These are phyloP conservation scores for Phengaris arion DNA, from an alignment of 2,888 invertebrate genomes.

Conservation along the genomic window DNA sequence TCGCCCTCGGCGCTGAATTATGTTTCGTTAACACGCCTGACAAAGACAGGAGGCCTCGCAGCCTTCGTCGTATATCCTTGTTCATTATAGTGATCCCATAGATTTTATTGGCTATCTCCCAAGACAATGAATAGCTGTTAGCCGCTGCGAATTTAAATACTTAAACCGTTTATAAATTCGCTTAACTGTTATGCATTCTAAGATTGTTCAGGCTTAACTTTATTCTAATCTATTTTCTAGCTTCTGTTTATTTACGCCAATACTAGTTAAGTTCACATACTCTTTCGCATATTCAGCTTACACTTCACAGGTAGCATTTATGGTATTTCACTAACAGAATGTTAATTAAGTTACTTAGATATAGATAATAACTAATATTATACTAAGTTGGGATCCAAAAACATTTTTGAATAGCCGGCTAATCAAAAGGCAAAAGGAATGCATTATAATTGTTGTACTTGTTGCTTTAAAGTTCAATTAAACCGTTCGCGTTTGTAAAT, in stretches of 20 bases:
- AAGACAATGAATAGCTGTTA: constrained; percentile 46
- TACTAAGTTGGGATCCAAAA: neutral
- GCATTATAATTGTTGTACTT: neutral
- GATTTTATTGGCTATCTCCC: constrained; percentile 54
- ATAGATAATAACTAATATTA: neutral
- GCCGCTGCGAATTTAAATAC: constrained; percentile 41
- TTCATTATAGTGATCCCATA: constrained; percentile 58
- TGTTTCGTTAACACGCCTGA: constrained; percentile 56
- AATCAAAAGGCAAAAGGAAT: neutral
- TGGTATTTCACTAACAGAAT: neutral
- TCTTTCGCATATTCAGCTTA: neutral
- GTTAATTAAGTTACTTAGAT: neutral
- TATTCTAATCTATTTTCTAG: constrained; percentile 26
- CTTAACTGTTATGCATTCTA: constrained; percentile 36
- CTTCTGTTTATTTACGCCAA: constrained; percentile 26
- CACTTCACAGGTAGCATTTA: neutral
- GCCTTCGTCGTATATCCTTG: constrained; percentile 52
- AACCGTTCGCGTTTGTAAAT: constrained; percentile 20
- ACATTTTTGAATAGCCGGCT: neutral
- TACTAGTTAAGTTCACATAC: constrained; percentile 12
- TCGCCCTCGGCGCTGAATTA: constrained; percentile 68
- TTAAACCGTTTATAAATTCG: constrained; percentile 39
- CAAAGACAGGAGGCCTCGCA: constrained; percentile 48
- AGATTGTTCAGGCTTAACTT: constrained; percentile 20
- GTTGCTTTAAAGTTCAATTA: constrained; percentile 11